Conservation (phyloP, 2,113 vertebrate genomes). For the Thunnus maccoyii region DNA sequence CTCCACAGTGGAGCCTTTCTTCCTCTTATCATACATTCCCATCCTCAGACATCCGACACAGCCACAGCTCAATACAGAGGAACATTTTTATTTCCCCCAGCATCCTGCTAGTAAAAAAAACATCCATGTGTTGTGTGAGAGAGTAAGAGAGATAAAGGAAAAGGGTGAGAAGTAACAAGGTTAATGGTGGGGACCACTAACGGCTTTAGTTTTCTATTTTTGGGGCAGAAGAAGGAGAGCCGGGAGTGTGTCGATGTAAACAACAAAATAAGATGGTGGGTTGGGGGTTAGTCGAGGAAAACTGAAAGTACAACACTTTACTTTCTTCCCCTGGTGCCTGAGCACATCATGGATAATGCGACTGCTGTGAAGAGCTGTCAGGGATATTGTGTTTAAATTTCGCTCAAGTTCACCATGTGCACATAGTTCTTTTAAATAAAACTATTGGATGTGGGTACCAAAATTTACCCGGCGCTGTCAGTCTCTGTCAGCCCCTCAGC, state of each 20-base stretch:
- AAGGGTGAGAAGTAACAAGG: constrained; percentile 56
- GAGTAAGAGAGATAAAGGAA: constrained; percentile 21
- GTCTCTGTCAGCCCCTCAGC: constrained; percentile 35
- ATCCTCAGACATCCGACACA: constrained; percentile 70
- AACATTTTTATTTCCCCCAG: constrained; percentile 61
- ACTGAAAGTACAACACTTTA: constrained; percentile 41
- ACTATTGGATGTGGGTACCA: constrained; percentile 34
- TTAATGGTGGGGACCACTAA: constrained; percentile 56
- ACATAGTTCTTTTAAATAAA: constrained; percentile 43
- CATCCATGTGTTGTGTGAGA: constrained; percentile 23
- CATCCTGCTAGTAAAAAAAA: constrained; percentile 44
- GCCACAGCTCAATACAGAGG: constrained; percentile 61
- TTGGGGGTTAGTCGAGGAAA: constrained; percentile 10
- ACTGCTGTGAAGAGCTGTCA: constrained; percentile 58
- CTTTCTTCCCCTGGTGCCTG: constrained; percentile 23
- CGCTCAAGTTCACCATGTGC: constrained; percentile 37
- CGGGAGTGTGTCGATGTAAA: constrained; percentile 44
- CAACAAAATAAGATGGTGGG: constrained; percentile 33
- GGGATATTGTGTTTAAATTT: constrained; percentile 66
- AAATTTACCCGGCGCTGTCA: constrained; percentile 43
- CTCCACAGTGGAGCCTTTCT: constrained; percentile 60
- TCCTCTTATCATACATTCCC: constrained; percentile 71
- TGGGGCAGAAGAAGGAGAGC: constrained; percentile 19
- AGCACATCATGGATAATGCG: constrained; percentile 54
- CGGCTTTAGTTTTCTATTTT: constrained; percentile 54